A percentile compares a stretch with the other conserved stretches of the same genome.
Evolutionary conservation across 1,140 invertebrate genomes (phyloP).

Genomic region (Diprion similis): DNA sequence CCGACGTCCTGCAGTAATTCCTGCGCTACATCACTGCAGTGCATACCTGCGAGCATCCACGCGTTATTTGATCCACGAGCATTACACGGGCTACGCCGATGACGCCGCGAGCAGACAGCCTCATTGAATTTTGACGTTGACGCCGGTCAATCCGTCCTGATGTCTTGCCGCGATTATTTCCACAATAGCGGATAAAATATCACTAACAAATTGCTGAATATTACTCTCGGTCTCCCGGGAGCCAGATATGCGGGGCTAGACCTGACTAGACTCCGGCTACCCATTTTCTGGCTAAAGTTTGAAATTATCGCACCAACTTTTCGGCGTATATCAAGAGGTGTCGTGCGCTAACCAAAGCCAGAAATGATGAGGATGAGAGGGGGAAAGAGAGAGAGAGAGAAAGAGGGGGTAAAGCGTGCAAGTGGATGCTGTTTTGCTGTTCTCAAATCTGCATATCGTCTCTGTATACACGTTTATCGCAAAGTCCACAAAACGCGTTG

Average conservation of each 20-base stretch:
- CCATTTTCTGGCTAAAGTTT: background rate
- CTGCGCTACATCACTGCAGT: no score
- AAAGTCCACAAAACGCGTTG: no score
- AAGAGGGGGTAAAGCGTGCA: background rate
- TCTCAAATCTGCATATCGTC: background rate
- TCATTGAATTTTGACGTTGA: background rate
- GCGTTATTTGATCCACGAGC: no score
- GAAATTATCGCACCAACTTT: background rate
- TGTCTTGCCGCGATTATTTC: background rate
- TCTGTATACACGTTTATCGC: no score
- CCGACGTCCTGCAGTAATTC: background rate
- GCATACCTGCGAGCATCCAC: no score
- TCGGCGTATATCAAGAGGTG: background rate
- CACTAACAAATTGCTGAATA: background rate
- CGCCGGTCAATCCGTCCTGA: background rate
- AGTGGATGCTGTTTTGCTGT: background rate
- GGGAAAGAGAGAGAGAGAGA: no score
- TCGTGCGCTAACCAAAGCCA: background rate
- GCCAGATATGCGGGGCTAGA: background rate
- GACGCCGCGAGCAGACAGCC: background rate
- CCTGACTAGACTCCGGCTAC: background rate
- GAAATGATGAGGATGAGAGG: background rate
- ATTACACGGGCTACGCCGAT: background rate
- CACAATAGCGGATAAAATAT: background rate
- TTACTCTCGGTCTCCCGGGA: background rate